phyloP scores from a whole-genome alignment of 2,113 vertebrate genomes.

The Chrysemys picta region DNA sequence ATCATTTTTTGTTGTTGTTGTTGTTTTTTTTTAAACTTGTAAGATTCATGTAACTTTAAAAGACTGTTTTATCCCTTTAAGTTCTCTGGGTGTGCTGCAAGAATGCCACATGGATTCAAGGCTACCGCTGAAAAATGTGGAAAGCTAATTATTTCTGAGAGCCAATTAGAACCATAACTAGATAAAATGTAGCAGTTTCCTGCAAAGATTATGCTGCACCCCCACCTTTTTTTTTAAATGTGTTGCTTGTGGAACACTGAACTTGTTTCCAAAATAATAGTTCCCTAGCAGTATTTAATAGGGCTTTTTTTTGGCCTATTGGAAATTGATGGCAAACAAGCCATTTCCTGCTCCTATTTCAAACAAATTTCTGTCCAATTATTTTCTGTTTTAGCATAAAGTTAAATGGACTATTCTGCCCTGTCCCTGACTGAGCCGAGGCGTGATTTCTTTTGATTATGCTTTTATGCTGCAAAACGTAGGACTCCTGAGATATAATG shows the following conservation, averaged over 20 bases:
- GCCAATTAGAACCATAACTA: slow-evolving; percentile 33
- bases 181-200: slow-evolving; percentile 36
- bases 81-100: neutral
- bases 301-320: slow-evolving; percentile 64
- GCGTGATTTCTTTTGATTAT: slow-evolving; percentile 84
- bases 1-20: neutral
- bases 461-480: slow-evolving; percentile 79
- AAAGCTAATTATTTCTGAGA: slow-evolving; percentile 49
- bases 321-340: slow-evolving; percentile 83
- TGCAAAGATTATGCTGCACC: slow-evolving; percentile 35
- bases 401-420: slow-evolving; percentile 82
- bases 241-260: slow-evolving; percentile 65
- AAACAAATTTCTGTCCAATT: slow-evolving; percentile 82
- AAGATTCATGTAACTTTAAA: neutral
- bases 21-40: neutral
- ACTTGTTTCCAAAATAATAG: slow-evolving; percentile 82
- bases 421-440: slow-evolving; percentile 78
- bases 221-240: slow-evolving; percentile 25
- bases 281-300: slow-evolving; percentile 81
- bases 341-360: slow-evolving; percentile 82
- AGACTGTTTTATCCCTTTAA: neutral
- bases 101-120: neutral
- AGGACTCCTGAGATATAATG: slow-evolving; percentile 78
- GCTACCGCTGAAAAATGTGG: neutral
- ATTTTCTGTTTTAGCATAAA: slow-evolving; percentile 84